phyloP scores from a whole-genome alignment of 2,888 invertebrate genomes.

The Hyalella azteca region DNA sequence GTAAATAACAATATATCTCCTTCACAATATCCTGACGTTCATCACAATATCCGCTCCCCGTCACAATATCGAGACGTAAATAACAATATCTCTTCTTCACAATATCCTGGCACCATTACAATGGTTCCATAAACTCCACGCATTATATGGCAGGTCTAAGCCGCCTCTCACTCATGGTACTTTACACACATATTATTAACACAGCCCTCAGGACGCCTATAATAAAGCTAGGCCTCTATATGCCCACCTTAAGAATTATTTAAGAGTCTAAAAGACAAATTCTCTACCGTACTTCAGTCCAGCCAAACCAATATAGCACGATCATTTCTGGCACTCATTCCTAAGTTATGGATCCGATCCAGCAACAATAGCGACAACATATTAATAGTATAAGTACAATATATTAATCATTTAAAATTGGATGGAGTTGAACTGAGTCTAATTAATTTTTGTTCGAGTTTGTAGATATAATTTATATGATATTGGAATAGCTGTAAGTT shows the following conservation, averaged over 20 bases:
- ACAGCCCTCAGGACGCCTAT: constrained; percentile 21
- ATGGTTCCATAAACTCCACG: no score
- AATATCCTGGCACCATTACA: no score
- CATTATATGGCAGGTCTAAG: no score
- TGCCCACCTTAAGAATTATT: background rate
- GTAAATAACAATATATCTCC: no score
- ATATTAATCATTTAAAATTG: background rate
- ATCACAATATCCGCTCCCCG: no score
- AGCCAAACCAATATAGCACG: background rate
- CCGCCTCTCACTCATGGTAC: background rate
- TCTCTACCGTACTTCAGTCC: background rate
- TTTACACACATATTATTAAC: constrained; percentile 2
- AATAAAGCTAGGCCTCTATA: background rate
- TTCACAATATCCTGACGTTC: no score
- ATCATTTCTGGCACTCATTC: background rate
- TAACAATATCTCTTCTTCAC: no score
- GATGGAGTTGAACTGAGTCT: background rate
- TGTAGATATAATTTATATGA: background rate
- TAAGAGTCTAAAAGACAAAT: background rate
- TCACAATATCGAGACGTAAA: no score
- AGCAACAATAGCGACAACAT: background rate
- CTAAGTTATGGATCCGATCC: background rate
- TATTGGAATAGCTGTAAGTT: background rate
- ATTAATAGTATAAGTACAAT: background rate
- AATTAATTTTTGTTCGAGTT: background rate